A percentile compares a stretch with the other conserved stretches of the same genome.
These are phyloP conservation scores for Harpegnathos saltator DNA, from an alignment of 1,140 invertebrate species.

Conservation along the genomic window DNA sequence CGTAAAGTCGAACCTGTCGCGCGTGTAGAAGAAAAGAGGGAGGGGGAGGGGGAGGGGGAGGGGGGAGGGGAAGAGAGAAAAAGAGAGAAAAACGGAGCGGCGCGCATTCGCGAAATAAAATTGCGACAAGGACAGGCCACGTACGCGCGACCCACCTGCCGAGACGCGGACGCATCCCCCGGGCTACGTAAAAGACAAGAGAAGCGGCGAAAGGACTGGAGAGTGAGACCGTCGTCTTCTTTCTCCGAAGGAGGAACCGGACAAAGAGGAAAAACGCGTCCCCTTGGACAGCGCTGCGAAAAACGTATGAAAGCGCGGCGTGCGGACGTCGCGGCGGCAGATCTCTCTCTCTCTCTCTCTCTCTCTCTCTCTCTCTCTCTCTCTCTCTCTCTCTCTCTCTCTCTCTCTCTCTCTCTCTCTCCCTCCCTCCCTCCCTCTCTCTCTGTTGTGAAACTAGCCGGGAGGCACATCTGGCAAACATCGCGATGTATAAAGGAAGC, in stretches of 20 bases:
- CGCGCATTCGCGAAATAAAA: conserved; percentile 20
- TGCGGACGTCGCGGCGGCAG: neutral
- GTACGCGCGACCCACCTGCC: neutral
- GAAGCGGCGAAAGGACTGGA: conserved; percentile 17
- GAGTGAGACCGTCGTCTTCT: neutral
- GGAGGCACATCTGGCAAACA: conserved; percentile 26
- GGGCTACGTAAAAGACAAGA: conserved; percentile 14
- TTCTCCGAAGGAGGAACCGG: neutral
- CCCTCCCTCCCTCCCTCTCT: too few species aligned
- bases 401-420: too few species aligned
- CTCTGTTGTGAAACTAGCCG: conserved; percentile 1
- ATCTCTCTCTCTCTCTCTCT: neutral
- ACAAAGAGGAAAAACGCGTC: conserved; percentile 32
- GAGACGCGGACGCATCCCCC: conserved; percentile 44
- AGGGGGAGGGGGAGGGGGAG: too few species aligned
- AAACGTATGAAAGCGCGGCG: conserved; percentile 29
- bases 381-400: too few species aligned
- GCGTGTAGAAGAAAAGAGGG: neutral
- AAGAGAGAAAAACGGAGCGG: too few species aligned
- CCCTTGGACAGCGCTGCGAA: conserved; percentile 12
- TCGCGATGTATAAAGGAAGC: neutral
- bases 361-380: too few species aligned
- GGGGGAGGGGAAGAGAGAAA: too few species aligned
- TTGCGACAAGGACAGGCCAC: conserved; percentile 13
- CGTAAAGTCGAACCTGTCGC: conserved; percentile 35